These are phyloP conservation scores for Pogonomyrmex barbatus DNA, from an alignment of 1,140 invertebrate species.

Conservation along the genomic window DNA sequence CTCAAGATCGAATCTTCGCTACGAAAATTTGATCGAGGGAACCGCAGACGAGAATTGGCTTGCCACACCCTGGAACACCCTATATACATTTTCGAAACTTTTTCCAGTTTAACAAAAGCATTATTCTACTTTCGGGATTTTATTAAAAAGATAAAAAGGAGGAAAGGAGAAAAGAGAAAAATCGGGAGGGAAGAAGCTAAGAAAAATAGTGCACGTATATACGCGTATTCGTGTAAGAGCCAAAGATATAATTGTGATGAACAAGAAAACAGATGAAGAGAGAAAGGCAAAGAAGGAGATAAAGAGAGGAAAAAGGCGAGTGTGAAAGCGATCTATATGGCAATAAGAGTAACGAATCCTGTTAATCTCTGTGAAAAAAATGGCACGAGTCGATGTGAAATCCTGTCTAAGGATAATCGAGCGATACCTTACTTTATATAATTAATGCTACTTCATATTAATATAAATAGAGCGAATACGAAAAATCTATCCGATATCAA, in stretches of 20 bases:
- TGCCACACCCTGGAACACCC: background rate
- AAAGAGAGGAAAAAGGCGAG: slow-evolving; percentile 48
- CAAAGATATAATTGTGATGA: slow-evolving; percentile 32
- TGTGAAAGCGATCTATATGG: slow-evolving; percentile 57
- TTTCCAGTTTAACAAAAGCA: slow-evolving; percentile 48
- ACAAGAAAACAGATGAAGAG: slow-evolving; percentile 53
- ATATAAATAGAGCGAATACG: background rate
- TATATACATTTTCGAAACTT: slow-evolving; percentile 10
- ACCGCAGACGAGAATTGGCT: background rate
- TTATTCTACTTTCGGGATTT: slow-evolving; percentile 43
- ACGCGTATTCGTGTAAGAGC: slow-evolving; percentile 25
- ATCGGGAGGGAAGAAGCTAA: background rate
- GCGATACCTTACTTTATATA: background rate
- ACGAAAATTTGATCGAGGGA: background rate
- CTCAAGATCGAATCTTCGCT: too few relatives aligned
- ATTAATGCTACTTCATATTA: background rate
- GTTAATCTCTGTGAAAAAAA: slow-evolving; percentile 27
- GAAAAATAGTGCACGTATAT: slow-evolving; percentile 10
- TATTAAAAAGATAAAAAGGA: slow-evolving; percentile 35
- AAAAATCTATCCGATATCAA: background rate
- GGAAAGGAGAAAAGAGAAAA: slow-evolving; percentile 7
- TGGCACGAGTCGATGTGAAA: background rate
- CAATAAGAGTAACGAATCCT: slow-evolving; percentile 45
- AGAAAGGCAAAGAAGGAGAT: slow-evolving; percentile 40
- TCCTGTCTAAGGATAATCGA: background rate